Evolutionary conservation across 2,888 invertebrate species (phyloP).

Genomic region (Cantharis flavilabris): DNA sequence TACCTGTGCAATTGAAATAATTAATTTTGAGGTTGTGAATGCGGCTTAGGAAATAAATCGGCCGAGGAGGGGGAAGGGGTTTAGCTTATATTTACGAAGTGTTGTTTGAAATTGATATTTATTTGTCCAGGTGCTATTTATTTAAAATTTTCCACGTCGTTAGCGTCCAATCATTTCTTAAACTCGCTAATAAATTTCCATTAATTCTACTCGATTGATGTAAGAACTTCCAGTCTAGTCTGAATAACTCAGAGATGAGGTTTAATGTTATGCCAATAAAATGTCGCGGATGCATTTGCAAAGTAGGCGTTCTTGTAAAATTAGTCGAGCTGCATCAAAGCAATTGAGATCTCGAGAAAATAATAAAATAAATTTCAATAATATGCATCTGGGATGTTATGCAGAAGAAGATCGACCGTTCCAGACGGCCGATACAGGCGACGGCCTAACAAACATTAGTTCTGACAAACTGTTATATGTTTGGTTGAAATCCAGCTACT

Average conservation of each 20-base stretch:
- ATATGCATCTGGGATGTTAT: constrained; percentile 36
- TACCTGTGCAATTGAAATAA: no score
- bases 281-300: constrained; percentile 39
- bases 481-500: constrained; percentile 57
- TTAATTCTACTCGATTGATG: constrained; percentile 45
- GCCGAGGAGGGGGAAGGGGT: no score
- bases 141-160: neutral
- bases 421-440: constrained; percentile 37
- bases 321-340: constrained; percentile 43
- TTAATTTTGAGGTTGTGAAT: no score
- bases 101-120: neutral
- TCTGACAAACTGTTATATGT: constrained; percentile 57
- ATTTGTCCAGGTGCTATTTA: neutral
- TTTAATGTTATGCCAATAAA: constrained; percentile 50
- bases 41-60: no score
- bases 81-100: no score
- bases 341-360: constrained; percentile 42
- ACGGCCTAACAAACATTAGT: constrained; percentile 49
- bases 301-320: constrained; percentile 46
- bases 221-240: constrained; percentile 42
- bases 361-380: constrained; percentile 46
- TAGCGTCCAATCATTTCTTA: neutral
- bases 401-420: constrained; percentile 40
- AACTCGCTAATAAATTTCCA: constrained; percentile 34
- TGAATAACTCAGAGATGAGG: constrained; percentile 44